Base-by-base conservation (phyloP, 2,797 vertebrate genomes). In the Dallia pectoralis region DNA sequence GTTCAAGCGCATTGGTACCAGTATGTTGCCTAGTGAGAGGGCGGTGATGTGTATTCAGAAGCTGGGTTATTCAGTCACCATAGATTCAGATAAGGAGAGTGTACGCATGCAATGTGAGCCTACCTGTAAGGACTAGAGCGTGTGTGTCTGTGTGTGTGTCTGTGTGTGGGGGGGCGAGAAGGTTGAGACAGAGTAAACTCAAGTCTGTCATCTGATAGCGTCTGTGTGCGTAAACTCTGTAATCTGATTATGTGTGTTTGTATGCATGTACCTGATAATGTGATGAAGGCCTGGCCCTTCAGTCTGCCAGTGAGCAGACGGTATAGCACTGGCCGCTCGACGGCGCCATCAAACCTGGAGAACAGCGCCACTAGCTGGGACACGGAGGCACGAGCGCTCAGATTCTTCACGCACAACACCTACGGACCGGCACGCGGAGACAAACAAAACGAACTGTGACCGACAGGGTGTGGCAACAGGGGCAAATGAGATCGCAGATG, bases 231-330 rank as follows among this genome's bases (percentile, higher is more conserved):
- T 70, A 49, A 29, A 29, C n/a, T 53, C 29, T 19, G 69, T 70
- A 16, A 14, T 27, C 40, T 22, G 33, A n/a, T 36, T 22, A n/a
- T n/a, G 15, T 9, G 9, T 27, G 33, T n/a, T 32, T 66, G 63
- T 44, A 12, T 44, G 40, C 40, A 44, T 44, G 40, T 81, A 98
- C 97, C 95, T 71, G 93, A 86, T 76, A 98, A 93, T 0, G 96
- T 97, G 87, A 98, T 82, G 87, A 98, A 98, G 71, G 97, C 97
- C 85, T 98, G 97, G 30, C 94, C 96, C 80, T 92, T 95, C 92
- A 98, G 93, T 56, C 96, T 88, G 27, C 97, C 97, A 0, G 94
- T 96, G 85, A 98, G 90, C 74, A 98, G 89, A 32, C 94, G 94
- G 87, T 97, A 98, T 33, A 94, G 82, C 22, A 97, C 78, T 0